phyloP scores from a whole-genome alignment of 2,113 vertebrate species.

The Salvelinus namaycush region DNA sequence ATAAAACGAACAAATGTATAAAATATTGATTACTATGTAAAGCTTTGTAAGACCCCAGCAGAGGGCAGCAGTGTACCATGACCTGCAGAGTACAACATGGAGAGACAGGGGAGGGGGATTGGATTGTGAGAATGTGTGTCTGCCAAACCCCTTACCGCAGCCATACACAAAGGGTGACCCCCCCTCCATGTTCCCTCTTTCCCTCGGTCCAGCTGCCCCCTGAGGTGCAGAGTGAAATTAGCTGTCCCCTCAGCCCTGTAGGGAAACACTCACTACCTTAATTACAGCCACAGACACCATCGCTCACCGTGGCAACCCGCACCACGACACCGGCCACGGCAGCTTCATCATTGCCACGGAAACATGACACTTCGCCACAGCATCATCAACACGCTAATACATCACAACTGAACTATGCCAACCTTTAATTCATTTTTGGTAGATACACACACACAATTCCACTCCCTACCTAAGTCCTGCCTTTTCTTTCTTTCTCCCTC shows the following conservation, averaged over 20 bases:
- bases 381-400: slow-evolving; percentile 12
- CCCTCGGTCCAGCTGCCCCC: slow-evolving; percentile 8
- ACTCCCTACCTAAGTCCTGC: not conserved
- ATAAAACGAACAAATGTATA: too few relatives aligned
- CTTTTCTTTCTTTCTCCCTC: too few relatives aligned
- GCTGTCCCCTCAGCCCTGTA: slow-evolving; percentile 14
- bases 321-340: too few relatives aligned
- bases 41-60: not conserved
- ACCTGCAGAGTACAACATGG: not conserved
- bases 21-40: too few relatives aligned
- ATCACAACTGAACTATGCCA: slow-evolving; percentile 27
- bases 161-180: not conserved
- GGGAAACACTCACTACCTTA: slow-evolving; percentile 25
- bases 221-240: slow-evolving; percentile 17
- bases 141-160: too few relatives aligned
- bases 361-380: slow-evolving; percentile 5
- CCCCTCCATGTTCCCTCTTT: not conserved
- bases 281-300: slow-evolving; percentile 34
- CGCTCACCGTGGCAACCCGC: slow-evolving; percentile 5
- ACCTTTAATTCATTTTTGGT: not conserved
- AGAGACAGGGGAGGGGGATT: too few relatives aligned
- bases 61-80: not conserved
- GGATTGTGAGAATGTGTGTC: too few relatives aligned
- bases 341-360: slow-evolving; percentile 20
- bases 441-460: not conserved